These are phyloP conservation scores for Arctopsyche grandis DNA, from an alignment of 1,140 invertebrate species.

Conservation along the genomic window DNA sequence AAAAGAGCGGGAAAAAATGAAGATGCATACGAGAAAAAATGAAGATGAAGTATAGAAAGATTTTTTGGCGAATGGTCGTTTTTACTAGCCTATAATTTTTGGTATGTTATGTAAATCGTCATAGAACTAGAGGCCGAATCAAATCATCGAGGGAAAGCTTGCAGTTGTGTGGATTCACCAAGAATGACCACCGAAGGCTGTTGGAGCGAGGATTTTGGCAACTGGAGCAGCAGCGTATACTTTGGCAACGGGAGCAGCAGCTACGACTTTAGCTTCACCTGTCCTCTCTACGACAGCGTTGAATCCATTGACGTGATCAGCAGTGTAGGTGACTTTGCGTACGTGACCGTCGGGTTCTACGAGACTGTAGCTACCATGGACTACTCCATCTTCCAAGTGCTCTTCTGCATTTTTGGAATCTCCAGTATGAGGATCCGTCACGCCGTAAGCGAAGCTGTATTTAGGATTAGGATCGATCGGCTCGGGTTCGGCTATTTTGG, in stretches of 20 bases:
- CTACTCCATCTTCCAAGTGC: slow-evolving; percentile 70
- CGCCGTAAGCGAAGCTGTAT: slow-evolving; percentile 78
- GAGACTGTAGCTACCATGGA: slow-evolving; percentile 72
- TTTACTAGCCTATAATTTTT: neutral
- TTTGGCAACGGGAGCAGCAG: slow-evolving; percentile 56
- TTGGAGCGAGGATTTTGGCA: slow-evolving; percentile 58
- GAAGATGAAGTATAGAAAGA: neutral
- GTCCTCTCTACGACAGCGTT: slow-evolving; percentile 69
- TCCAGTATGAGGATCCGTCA: slow-evolving; percentile 76
- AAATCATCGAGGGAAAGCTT: slow-evolving; percentile 33
- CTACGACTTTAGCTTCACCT: slow-evolving; percentile 61
- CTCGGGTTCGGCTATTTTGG: slow-evolving; percentile 64
- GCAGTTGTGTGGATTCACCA: slow-evolving; percentile 54
- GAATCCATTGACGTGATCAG: slow-evolving; percentile 67
- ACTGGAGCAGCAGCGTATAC: slow-evolving; percentile 59
- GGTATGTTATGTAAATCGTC: neutral
- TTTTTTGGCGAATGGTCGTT: neutral
- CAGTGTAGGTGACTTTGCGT: slow-evolving; percentile 69
- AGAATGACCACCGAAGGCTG: slow-evolving; percentile 57
- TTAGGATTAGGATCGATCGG: slow-evolving; percentile 76
- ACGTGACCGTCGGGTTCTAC: slow-evolving; percentile 74
- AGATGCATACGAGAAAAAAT: neutral
- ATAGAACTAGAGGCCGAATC: slow-evolving; percentile 35
- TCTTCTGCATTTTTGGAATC: slow-evolving; percentile 75
- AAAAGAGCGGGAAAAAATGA: neutral